A percentile compares a stretch with the other conserved stretches of the same genome.
These are phyloP conservation scores for Zelleria hepariella DNA, from an alignment of 2,888 invertebrate species.

Conservation along the genomic window DNA sequence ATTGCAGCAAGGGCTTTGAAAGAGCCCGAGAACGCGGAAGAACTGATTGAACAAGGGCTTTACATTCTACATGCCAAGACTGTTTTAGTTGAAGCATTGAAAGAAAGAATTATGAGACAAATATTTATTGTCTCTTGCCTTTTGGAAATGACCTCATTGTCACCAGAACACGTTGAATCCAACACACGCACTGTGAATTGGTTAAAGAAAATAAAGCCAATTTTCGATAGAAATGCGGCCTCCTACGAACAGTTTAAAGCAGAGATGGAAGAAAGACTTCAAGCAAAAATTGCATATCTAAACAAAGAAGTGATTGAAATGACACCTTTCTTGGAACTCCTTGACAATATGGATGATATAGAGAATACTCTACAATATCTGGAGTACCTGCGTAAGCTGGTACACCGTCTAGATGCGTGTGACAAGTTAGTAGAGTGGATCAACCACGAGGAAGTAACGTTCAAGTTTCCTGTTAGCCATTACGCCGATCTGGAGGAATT, in stretches of 20 bases:
- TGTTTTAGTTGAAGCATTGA: constrained; percentile 76
- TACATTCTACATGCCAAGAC: constrained; percentile 87
- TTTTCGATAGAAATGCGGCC: constrained; percentile 85
- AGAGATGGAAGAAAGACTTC: constrained; percentile 86
- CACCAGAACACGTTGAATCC: constrained; percentile 80
- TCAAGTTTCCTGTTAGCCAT: constrained; percentile 82
- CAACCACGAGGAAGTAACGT: constrained; percentile 88
- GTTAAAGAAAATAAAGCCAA: constrained; percentile 83
- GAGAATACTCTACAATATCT: constrained; percentile 84
- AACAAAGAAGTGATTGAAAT: constrained; percentile 80
- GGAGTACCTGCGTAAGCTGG: constrained; percentile 81
- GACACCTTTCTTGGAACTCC: constrained; percentile 79
- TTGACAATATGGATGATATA: constrained; percentile 89
- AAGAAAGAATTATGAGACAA: constrained; percentile 78
- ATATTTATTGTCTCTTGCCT: constrained; percentile 77
- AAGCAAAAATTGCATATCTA: constrained; percentile 77
- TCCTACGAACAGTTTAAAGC: constrained; percentile 86
- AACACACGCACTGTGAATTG: constrained; percentile 89
- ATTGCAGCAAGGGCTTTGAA: constrained; percentile 78
- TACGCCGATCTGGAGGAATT: constrained; percentile 87
- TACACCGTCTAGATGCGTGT: constrained; percentile 81
- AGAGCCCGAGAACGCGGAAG: constrained; percentile 83
- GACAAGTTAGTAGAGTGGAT: constrained; percentile 87
- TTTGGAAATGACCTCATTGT: constrained; percentile 82
- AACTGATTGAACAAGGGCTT: constrained; percentile 83